Conservation (phyloP, 2,888 invertebrate genomes). For the Lomographa bimaculata region DNA sequence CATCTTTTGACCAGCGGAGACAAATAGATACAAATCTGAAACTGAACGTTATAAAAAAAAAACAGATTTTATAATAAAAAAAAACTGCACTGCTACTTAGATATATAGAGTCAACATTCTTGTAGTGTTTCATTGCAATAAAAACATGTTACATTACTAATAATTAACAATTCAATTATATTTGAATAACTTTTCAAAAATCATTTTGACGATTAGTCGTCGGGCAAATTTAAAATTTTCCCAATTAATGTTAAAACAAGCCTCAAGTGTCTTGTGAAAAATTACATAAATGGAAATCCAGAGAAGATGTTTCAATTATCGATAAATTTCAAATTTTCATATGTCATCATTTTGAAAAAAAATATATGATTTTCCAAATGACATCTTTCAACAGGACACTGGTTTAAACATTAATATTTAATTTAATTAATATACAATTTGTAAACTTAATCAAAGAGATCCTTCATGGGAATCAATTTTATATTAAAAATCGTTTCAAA, state of each 20-base stretch:
- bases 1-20: too few relatives aligned
- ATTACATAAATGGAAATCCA: slow-evolving; percentile 21
- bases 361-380: not conserved
- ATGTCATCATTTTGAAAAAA: too few relatives aligned
- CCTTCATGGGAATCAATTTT: slow-evolving; percentile 54
- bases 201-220: slow-evolving; percentile 27
- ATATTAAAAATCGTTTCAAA: slow-evolving; percentile 37
- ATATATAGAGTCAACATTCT: not conserved
- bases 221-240: slow-evolving; percentile 60
- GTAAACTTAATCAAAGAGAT: slow-evolving; percentile 64
- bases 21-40: too few relatives aligned
- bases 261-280: slow-evolving; percentile 23
- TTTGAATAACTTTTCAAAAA: slow-evolving; percentile 24
- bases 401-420: not conserved
- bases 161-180: slow-evolving; percentile 21
- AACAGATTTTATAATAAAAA: too few relatives aligned
- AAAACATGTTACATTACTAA: slow-evolving; percentile 1
- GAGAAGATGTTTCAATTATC: not conserved
- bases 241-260: slow-evolving; percentile 45
- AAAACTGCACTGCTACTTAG: too few relatives aligned
- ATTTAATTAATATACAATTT: slow-evolving; percentile 34
- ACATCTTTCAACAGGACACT: slow-evolving; percentile 1
- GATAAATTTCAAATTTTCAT: too few relatives aligned
- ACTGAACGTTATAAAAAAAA: too few relatives aligned
- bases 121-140: slow-evolving; percentile 8